Conservation (phyloP, 1,140 invertebrate species). For the Bombus pascuorum region DNA sequence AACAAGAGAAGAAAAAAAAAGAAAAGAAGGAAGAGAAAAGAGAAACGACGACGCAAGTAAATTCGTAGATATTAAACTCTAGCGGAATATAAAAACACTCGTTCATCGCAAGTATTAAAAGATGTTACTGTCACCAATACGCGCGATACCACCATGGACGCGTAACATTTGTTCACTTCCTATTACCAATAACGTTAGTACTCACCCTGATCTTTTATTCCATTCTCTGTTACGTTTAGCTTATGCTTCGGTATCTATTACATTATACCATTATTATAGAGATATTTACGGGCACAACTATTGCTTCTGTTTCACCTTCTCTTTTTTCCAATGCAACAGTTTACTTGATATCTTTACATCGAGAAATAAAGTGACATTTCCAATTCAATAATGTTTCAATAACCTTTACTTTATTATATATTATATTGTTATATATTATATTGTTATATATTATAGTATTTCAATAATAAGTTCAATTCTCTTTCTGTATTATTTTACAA, state of each 20-base stretch:
- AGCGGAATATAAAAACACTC: background rate
- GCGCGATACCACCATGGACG: background rate
- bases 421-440: too few species aligned
- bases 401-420: too few species aligned
- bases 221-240: background rate
- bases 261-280: conserved; percentile 15
- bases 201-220: background rate
- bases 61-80: conserved; percentile 41
- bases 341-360: background rate
- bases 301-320: background rate
- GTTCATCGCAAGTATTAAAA: conserved; percentile 16
- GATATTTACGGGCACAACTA: background rate
- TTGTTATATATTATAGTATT: too few species aligned
- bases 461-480: background rate
- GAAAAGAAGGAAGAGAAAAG: background rate
- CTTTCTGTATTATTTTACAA: background rate
- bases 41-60: background rate
- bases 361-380: too few species aligned
- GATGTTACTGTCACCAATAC: conserved; percentile 1
- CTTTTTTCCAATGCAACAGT: background rate
- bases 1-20: background rate
- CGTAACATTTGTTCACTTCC: background rate
- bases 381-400: too few species aligned
- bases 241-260: background rate
- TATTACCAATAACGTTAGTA: background rate